Percentiles rank a stretch among this genome's conserved stretches.
phyloP scores from a whole-genome alignment of 2,113 vertebrate genomes.

The Pelecanus crispus region DNA sequence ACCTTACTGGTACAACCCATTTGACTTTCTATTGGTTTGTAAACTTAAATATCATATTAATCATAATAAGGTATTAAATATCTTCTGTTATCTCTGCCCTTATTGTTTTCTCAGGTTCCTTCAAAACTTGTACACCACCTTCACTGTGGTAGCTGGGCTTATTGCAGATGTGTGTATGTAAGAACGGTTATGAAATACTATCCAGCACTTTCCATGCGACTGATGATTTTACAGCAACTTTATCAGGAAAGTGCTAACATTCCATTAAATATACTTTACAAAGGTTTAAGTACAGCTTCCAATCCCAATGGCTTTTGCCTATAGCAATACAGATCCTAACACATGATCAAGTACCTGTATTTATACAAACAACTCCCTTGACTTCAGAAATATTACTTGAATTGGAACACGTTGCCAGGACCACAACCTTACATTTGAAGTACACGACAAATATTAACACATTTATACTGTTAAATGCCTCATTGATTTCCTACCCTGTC shows the following conservation, averaged over 20 bases:
- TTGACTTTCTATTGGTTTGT: neutral
- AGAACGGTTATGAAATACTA: neutral
- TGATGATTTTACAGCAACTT: neutral
- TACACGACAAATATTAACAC: neutral
- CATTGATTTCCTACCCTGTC: neutral
- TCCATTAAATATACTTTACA: neutral
- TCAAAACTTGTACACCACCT: neutral
- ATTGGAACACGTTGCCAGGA: neutral
- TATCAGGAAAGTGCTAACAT: neutral
- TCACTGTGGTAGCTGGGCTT: neutral
- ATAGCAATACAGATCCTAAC: neutral
- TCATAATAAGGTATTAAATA: neutral
- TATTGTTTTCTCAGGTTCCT: neutral
- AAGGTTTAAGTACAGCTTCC: neutral
- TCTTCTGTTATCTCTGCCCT: neutral
- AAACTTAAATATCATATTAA: neutral
- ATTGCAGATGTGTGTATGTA: neutral
- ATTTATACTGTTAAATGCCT: neutral
- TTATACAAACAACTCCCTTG: neutral
- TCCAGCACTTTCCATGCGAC: neutral
- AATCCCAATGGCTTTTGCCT: neutral
- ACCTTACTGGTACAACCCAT: neutral
- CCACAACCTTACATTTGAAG: neutral
- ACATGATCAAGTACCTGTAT: neutral
- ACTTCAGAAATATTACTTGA: neutral